These are phyloP conservation scores for Mellivora capensis DNA, from an alignment of 2,113 vertebrate genomes.

Conservation along the genomic window DNA sequence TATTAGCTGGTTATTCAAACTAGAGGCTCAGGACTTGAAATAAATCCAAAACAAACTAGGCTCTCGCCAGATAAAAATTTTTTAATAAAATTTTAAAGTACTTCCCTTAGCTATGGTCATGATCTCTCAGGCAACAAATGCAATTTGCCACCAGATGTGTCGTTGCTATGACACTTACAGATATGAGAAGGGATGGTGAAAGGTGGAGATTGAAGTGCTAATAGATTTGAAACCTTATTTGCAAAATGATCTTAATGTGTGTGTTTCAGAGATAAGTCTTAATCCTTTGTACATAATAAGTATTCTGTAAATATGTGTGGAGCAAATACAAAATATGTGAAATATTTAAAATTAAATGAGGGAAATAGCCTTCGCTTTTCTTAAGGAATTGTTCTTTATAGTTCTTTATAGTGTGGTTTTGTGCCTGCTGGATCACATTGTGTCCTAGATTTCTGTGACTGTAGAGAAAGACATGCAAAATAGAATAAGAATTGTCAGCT, in stretches of 20 bases:
- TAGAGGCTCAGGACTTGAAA: neutral
- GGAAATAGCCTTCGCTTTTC: neutral
- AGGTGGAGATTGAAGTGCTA: neutral
- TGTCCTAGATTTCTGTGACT: conserved; percentile 23
- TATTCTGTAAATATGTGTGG: neutral
- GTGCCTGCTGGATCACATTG: neutral
- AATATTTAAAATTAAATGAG: conserved; percentile 30
- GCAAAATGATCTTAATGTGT: conserved; percentile 20
- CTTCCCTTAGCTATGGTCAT: neutral
- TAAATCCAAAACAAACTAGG: conserved; percentile 30
- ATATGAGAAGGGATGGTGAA: neutral
- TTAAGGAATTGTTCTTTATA: neutral
- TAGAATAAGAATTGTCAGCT: neutral
- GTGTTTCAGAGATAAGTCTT: neutral
- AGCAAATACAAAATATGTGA: conserved; percentile 8
- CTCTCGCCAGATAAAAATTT: conserved; percentile 20
- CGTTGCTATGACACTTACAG: neutral
- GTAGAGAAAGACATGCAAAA: neutral
- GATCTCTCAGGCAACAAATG: neutral
- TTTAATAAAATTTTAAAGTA: conserved; percentile 42
- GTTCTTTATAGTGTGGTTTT: neutral
- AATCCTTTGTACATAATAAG: neutral
- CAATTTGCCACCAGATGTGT: neutral
- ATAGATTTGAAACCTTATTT: neutral
- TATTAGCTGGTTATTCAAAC: conserved; percentile 23